Base-by-base conservation (phyloP, 2,797 vertebrate genomes). In the Acanthis flammea region DNA sequence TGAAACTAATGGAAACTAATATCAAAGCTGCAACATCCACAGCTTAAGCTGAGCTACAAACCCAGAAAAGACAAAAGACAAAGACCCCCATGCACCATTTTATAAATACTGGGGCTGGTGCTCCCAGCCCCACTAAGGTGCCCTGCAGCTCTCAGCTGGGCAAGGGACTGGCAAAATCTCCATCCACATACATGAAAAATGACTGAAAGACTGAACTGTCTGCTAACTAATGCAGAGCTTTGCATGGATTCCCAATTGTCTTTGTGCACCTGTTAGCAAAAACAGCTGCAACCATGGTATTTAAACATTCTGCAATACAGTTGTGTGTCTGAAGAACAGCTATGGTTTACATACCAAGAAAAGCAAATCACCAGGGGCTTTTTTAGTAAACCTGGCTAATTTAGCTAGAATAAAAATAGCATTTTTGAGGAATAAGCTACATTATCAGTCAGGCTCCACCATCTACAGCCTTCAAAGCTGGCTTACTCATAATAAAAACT, bases 281-380 rank as follows among this genome's bases (percentile, higher is more conserved):
- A 96, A 60, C 96, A 97, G 96, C 96, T 96, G 96, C 94, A 94
- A 17, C 11, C 25, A 18, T 0, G 2, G 39, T 70, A 72, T 88
- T 89, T 55, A 55, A 53, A 47, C 51, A 62, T 87, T 86, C 87
- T 58, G 48, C 45, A 37, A 31, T 25, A 77, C 72, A 83, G 51
- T 50, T 86, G 50, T 31, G 28, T 1, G 19, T 5, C 35, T 88
- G 58, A 61, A 93, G 30, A 88, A 76, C 1, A 7, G 8, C 35
- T 75, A 21, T 2, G 6, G 31, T 31, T 58, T 55, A 60, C 16
- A 37, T 23, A 57, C 7, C 12, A 53, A 57, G 35, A 61, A 25
- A 71, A 77, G 14, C 19, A 83, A 67, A 74, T 53, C 24, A 31
- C 25, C 9, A 12, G 6, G 37, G 28, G 2, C 10, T 48, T 76